phyloP scores from a whole-genome alignment of 2,888 invertebrate genomes.

The Diarsia dahlii region DNA sequence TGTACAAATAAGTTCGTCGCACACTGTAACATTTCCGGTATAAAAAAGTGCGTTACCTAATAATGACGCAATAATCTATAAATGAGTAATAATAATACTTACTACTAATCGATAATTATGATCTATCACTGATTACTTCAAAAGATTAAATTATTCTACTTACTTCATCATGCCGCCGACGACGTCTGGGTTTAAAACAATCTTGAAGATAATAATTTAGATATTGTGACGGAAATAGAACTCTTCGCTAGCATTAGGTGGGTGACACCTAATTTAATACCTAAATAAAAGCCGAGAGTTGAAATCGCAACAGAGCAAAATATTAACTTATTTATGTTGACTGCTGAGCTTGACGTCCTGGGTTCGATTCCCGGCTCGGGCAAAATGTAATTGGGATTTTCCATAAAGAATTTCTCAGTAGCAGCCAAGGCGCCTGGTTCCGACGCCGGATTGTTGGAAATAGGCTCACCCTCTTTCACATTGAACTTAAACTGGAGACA shows the following conservation, averaged over 20 bases:
- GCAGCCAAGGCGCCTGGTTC: too few relatives aligned
- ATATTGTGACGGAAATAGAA: slow-evolving; percentile 30
- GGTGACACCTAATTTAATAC: background rate
- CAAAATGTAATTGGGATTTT: too few relatives aligned
- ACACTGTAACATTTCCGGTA: background rate
- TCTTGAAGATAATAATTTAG: background rate
- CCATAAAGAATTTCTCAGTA: too few relatives aligned
- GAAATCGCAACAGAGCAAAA: background rate
- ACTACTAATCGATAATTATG: slow-evolving; percentile 7
- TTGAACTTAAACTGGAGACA: too few relatives aligned
- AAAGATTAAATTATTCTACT: slow-evolving; percentile 1
- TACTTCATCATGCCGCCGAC: background rate
- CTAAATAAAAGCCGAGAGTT: background rate
- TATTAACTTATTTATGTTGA: background rate
- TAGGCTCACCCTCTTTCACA: too few relatives aligned
- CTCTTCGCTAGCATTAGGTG: background rate
- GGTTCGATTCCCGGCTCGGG: too few relatives aligned
- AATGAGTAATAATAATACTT: background rate
- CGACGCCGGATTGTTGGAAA: too few relatives aligned
- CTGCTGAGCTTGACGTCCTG: too few relatives aligned
- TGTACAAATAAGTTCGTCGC: background rate
- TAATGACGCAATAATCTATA: background rate
- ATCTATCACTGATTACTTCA: background rate
- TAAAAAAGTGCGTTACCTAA: background rate
- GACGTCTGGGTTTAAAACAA: slow-evolving; percentile 8